Percentiles rank a stretch among this genome's conserved stretches.
Conservation (phyloP, 1,140 invertebrate genomes). For the Tribolium madens region DNA sequence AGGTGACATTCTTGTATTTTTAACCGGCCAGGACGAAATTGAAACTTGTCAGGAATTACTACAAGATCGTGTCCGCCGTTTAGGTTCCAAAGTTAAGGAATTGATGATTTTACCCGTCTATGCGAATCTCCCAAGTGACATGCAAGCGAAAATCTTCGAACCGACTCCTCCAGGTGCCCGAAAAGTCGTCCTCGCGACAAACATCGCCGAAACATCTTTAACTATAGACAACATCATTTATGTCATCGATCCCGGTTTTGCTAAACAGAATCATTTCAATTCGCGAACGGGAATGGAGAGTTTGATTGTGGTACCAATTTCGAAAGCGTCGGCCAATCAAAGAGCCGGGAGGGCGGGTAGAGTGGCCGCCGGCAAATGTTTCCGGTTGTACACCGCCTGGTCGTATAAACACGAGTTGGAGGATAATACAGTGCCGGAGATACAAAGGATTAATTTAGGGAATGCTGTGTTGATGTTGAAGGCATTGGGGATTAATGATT, state of each 20-base stretch:
- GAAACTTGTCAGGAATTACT: constrained; percentile 96
- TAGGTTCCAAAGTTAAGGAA: constrained; percentile 95
- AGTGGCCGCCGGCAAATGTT: constrained; percentile 97
- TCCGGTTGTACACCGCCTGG: constrained; percentile 96
- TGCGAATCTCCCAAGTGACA: constrained; percentile 97
- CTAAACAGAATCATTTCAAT: constrained; percentile 99
- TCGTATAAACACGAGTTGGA: constrained; percentile 98
- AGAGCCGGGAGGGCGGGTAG: constrained; percentile 92
- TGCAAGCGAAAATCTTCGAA: constrained; percentile 98
- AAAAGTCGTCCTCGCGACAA: constrained; percentile 97
- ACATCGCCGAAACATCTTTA: constrained; percentile 98
- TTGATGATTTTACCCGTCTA: constrained; percentile 96
- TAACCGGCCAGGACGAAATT: constrained; percentile 97
- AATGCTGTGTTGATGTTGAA: constrained; percentile 98
- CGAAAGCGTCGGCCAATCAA: constrained; percentile 97
- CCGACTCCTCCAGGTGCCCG: constrained; percentile 94
- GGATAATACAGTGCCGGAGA: constrained; percentile 98
- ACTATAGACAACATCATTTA: constrained; percentile 99
- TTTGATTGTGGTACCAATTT: constrained; percentile 97
- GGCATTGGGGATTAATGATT: constrained; percentile 96
- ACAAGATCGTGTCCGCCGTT: constrained; percentile 86
- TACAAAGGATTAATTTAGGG: constrained; percentile 97
- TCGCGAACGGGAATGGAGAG: constrained; percentile 95
- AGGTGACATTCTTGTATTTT: constrained; percentile 97
- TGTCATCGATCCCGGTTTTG: constrained; percentile 99